These are phyloP conservation scores for Psophia crepitans DNA, from an alignment of 2,113 vertebrate genomes.

Conservation along the genomic window DNA sequence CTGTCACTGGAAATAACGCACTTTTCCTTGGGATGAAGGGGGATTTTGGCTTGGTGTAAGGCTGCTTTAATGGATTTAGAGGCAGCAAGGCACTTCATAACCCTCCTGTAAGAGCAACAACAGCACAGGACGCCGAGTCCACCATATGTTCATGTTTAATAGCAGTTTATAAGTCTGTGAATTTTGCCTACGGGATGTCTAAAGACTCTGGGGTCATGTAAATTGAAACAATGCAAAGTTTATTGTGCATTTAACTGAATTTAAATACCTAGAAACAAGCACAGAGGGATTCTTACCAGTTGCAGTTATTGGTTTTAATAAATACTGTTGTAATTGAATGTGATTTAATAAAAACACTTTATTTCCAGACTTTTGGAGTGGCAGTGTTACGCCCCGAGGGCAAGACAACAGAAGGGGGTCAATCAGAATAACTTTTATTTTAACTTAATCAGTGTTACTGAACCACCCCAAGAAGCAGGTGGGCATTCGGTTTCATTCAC, in stretches of 20 bases:
- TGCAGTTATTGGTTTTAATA: conserved; percentile 69
- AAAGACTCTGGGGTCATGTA: conserved; percentile 63
- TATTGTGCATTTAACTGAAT: conserved; percentile 66
- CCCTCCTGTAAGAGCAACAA: background rate
- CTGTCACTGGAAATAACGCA: background rate
- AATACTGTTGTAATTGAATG: conserved; percentile 60
- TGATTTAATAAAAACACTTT: conserved; percentile 44
- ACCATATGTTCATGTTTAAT: conserved; percentile 67
- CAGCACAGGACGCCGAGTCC: background rate
- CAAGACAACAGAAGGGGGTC: background rate
- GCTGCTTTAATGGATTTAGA: conserved; percentile 24
- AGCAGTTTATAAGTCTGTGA: conserved; percentile 62
- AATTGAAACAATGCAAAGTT: conserved; percentile 67
- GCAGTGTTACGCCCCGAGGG: background rate
- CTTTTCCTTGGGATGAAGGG: background rate
- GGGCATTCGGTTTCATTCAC: background rate
- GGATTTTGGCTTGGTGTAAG: background rate
- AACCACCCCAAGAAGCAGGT: background rate
- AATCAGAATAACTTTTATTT: conserved; percentile 8
- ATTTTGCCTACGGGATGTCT: conserved; percentile 65
- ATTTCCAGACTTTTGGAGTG: conserved; percentile 16
- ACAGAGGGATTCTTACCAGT: conserved; percentile 56
- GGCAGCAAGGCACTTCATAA: background rate
- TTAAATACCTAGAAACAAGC: conserved; percentile 68
- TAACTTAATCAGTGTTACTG: background rate